These are phyloP conservation scores for Platanista minor DNA, from an alignment of 2,113 vertebrate species.

Conservation along the genomic window DNA sequence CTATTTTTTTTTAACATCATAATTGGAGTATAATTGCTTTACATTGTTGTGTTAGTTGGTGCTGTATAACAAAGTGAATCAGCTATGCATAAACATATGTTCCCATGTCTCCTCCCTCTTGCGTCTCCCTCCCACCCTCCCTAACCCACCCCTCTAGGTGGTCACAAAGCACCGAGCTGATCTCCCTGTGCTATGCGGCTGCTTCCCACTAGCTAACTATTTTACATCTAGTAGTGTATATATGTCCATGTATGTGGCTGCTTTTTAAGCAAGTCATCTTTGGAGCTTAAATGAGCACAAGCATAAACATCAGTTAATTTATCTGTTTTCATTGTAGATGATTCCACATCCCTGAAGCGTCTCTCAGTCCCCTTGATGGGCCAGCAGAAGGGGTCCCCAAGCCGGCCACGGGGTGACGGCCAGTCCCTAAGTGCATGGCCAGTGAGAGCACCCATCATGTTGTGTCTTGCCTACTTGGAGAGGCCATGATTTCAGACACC, in stretches of 20 bases:
- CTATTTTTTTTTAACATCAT: too few relatives aligned
- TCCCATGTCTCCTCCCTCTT: too few relatives aligned
- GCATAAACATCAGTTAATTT: constrained; percentile 73
- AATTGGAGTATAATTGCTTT: too few relatives aligned
- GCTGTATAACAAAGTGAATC: too few relatives aligned
- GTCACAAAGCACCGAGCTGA: too few relatives aligned
- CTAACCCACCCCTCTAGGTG: too few relatives aligned
- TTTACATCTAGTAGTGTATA: too few relatives aligned
- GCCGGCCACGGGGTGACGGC: not conserved
- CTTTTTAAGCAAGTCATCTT: constrained; percentile 71
- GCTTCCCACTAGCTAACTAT: too few relatives aligned
- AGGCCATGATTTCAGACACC: not conserved
- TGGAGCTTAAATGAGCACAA: constrained; percentile 70
- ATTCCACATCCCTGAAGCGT: constrained; percentile 43
- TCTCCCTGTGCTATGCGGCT: too few relatives aligned
- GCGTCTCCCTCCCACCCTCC: too few relatives aligned
- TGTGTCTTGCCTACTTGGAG: not conserved
- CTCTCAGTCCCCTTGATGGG: constrained; percentile 30
- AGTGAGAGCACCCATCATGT: not conserved
- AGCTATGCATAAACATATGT: too few relatives aligned
- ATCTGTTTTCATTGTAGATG: constrained; percentile 54
- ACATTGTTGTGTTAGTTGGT: too few relatives aligned
- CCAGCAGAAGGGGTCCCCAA: constrained; percentile 32
- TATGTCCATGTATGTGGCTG: not conserved
- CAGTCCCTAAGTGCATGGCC: not conserved